Base-by-base conservation (phyloP, 2,113 vertebrate genomes). In the Xenopus tropicalis region DNA sequence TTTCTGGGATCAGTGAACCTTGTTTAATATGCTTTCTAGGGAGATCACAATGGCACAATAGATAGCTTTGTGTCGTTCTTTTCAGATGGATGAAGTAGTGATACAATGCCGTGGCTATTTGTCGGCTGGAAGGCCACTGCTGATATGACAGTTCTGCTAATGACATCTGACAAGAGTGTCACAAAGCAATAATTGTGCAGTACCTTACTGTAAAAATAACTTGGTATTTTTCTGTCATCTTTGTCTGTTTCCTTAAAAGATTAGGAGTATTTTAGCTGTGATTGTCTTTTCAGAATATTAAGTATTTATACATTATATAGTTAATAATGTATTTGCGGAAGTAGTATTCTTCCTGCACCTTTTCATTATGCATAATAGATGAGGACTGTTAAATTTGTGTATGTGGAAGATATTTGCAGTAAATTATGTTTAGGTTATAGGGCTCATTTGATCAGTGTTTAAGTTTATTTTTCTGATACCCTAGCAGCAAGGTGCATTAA, bases 41-140 rank as follows among this genome's bases (percentile, higher is more conserved):
- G 82, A 80, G 78, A 89, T 90, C 89, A 90, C 83, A 81, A 86
- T 59, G 61, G 77, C 83, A 90, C 89, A 93, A 90, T 90, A 86
- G 81, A 83, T 78, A 72, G 78, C 79, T 89, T 90, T 93, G 92
- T 95, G 81, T 80, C 74, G 71, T 84, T 22, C 83, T 88, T n/a
- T 81, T 91, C 82, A 84, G 79, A 84, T 84, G 78, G 80, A 82
- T 86, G 85, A 86, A 84, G 78, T 79, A 80, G 77, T 82, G 77
- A 80, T 80, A 78, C 71, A 85, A 74, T 81, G 87, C 86, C 84
- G 85, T 79, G 61, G 86, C 81, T 86, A 84, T 83, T 82, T 82
- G 78, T 87, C 78, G 80, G 83, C 82, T 88, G 83, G 65, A 78
- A 79, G 78, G 79, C 71, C 84, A 11, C 0, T 77, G 78, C 77